Percentiles rank a stretch among this genome's conserved stretches.
phyloP scores from a whole-genome alignment of 2,888 invertebrate species.

The Horisme vitalbata region DNA sequence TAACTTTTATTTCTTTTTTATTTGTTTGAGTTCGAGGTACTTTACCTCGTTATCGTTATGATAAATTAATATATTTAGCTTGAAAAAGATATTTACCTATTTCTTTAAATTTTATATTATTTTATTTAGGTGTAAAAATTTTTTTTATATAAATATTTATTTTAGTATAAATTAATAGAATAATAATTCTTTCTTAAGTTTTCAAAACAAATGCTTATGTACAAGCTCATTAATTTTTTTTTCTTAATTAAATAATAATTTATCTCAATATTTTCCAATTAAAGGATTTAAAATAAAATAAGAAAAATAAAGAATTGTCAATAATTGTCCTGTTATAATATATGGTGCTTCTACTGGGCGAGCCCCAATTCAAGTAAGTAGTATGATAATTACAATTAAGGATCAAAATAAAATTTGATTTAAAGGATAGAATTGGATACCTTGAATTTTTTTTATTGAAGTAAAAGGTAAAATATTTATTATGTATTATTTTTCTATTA shows the following conservation, averaged over 20 bases:
- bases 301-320: conserved; percentile 83
- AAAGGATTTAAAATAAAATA: conserved; percentile 82
- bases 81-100: conserved; percentile 86
- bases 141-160: conserved; percentile 60
- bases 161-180: conserved; percentile 84
- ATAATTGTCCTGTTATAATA: conserved; percentile 83
- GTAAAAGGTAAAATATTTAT: conserved; percentile 84
- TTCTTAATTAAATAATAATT: conserved; percentile 65
- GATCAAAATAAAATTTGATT: conserved; percentile 85
- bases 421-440: conserved; percentile 83
- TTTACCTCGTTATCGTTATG: conserved; percentile 89
- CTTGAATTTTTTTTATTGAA: conserved; percentile 81
- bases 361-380: conserved; percentile 89
- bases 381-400: conserved; percentile 77
- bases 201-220: conserved; percentile 87
- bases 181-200: conserved; percentile 84
- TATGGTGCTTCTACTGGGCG: conserved; percentile 87
- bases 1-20: conserved; percentile 81
- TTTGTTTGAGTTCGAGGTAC: conserved; percentile 86
- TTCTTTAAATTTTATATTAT: conserved; percentile 84
- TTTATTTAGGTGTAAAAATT: conserved; percentile 81
- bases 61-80: conserved; percentile 87
- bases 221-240: conserved; percentile 87
- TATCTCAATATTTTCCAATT: conserved; percentile 80
- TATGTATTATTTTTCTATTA: too few relatives aligned